phyloP scores from a whole-genome alignment of 37 sponge, comb jelly and placozoan genomes.

The Cladorhizidae sp. region DNA sequence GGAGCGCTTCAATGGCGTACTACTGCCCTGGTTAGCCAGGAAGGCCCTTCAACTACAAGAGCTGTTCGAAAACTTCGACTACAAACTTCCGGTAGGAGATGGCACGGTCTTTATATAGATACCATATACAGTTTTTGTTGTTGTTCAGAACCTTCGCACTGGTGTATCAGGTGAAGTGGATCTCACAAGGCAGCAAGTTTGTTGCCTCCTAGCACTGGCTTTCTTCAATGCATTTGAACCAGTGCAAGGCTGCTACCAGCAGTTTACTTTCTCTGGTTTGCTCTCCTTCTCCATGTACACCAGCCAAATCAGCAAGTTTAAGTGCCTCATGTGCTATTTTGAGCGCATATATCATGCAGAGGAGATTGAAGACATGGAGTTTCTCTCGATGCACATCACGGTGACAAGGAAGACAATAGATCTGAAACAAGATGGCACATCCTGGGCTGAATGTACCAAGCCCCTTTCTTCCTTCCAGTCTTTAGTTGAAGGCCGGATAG shows the following conservation, averaged over 20 bases:
- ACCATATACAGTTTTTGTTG: neutral
- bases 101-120: neutral
- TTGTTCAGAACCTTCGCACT: constrained; percentile 10
- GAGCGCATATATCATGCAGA: constrained; percentile 44
- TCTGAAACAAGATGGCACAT: constrained; percentile 4
- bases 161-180: constrained; percentile 2
- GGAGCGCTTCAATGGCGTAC: constrained; percentile 15
- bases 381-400: constrained; percentile 27
- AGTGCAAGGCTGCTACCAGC: constrained; percentile 24
- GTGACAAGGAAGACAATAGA: constrained; percentile 24
- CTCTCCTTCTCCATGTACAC: constrained; percentile 8
- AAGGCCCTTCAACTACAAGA: constrained; percentile 53
- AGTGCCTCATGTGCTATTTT: constrained; percentile 68
- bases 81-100: constrained; percentile 23
- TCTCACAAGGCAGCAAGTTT: constrained; percentile 48
- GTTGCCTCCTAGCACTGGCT: constrained; percentile 51
- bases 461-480: constrained; percentile 33
- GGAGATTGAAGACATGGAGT: constrained; percentile 12
- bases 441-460: constrained; percentile 36
- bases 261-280: constrained; percentile 48
- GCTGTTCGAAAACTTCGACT: constrained; percentile 15
- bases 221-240: constrained; percentile 59
- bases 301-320: constrained; percentile 44
- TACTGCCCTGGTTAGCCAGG: constrained; percentile 53
- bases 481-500: constrained; percentile 40